phyloP scores from a whole-genome alignment of 2,113 vertebrate genomes.

The Heterotilapia buettikoferi region DNA sequence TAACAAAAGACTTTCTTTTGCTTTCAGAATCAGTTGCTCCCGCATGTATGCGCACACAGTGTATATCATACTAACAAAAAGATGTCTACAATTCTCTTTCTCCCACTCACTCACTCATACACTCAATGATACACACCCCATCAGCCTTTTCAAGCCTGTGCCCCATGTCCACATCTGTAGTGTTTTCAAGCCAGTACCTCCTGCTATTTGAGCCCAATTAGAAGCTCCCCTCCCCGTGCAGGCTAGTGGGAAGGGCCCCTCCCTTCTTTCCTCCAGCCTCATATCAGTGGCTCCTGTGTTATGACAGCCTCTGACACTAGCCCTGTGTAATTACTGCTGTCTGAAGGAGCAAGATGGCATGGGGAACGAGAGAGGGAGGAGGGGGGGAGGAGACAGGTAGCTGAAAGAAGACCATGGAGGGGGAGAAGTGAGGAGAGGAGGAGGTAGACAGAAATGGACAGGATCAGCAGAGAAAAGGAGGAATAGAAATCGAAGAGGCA shows the following conservation, averaged over 20 bases:
- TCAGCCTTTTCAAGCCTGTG: conserved; percentile 38
- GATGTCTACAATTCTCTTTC: background rate
- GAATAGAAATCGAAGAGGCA: background rate
- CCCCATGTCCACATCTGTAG: conserved; percentile 49
- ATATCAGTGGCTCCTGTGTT: conserved; percentile 30
- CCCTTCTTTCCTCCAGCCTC: background rate
- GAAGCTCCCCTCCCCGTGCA: conserved; percentile 41
- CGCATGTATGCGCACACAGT: background rate
- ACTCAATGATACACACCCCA: background rate
- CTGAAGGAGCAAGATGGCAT: conserved; percentile 17
- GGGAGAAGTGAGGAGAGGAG: background rate
- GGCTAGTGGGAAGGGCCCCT: background rate
- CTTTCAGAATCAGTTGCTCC: background rate
- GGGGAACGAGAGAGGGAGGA: background rate
- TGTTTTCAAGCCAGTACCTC: conserved; percentile 42
- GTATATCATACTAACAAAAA: background rate
- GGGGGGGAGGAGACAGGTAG: background rate
- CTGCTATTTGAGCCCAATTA: conserved; percentile 62
- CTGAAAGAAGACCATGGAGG: background rate
- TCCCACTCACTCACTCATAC: background rate
- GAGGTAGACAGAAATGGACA: background rate
- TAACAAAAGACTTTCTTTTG: background rate
- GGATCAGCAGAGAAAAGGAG: background rate
- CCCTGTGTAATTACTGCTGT: conserved; percentile 47
- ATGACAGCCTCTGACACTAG: conserved; percentile 49